phyloP scores from a whole-genome alignment of 2,797 vertebrate genomes.

The Podarcis siculus region DNA sequence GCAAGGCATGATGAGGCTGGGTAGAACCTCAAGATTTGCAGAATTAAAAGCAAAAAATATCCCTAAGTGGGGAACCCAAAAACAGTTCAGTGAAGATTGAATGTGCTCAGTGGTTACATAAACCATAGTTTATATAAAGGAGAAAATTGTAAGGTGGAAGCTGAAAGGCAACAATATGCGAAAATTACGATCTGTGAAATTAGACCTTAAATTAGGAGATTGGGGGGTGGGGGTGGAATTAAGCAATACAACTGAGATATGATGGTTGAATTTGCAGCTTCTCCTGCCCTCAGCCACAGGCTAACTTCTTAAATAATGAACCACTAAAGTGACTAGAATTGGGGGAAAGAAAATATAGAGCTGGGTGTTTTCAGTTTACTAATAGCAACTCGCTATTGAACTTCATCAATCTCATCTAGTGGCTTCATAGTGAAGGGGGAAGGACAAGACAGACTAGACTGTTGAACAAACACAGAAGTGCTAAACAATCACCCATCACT shows the following conservation, averaged over 20 bases:
- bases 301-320: background rate
- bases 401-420: background rate
- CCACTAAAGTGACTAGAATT: background rate
- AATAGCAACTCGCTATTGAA: background rate
- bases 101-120: background rate
- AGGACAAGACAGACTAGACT: background rate
- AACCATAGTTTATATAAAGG: no score
- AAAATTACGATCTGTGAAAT: no score
- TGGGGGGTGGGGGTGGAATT: no score
- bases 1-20: no score
- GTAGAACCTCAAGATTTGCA: background rate
- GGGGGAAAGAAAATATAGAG: background rate
- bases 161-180: no score
- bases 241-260: background rate
- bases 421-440: background rate
- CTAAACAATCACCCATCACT: background rate
- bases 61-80: no score
- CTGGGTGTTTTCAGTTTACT: background rate
- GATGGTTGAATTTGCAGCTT: background rate
- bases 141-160: no score
- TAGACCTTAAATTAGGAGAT: no score
- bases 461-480: background rate
- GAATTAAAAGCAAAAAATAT: background rate
- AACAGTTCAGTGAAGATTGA: background rate
- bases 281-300: background rate